These are phyloP conservation scores for Aphidius colemani DNA, from an alignment of 2,888 invertebrate genomes.

Conservation along the genomic window DNA sequence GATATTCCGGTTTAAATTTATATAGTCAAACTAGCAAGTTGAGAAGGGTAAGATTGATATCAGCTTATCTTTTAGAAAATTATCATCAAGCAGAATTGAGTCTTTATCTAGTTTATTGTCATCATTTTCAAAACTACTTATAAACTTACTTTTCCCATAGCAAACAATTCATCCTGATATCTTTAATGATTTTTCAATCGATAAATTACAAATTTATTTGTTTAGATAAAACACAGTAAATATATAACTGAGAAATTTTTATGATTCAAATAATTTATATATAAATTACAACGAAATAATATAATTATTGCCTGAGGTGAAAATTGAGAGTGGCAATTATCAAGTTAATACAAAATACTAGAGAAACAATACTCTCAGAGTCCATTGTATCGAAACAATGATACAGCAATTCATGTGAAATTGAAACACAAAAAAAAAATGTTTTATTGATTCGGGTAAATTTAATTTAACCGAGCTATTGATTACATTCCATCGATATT, in stretches of 20 bases:
- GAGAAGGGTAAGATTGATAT: constrained; percentile 39
- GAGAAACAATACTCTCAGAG: too few species aligned
- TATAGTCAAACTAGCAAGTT: too few species aligned
- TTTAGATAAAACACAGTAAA: too few species aligned
- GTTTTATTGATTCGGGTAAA: too few species aligned
- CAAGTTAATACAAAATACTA: constrained; percentile 44
- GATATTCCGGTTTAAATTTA: too few species aligned
- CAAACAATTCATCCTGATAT: background rate
- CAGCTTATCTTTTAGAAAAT: constrained; percentile 43
- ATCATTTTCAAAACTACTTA: background rate
- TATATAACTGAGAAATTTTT: background rate
- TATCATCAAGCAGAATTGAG: constrained; percentile 44
- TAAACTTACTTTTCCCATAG: background rate
- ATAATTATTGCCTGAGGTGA: constrained; percentile 16
- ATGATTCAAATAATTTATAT: background rate
- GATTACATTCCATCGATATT: too few species aligned
- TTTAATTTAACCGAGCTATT: too few species aligned
- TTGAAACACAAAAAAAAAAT: too few species aligned
- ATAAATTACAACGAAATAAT: too few species aligned
- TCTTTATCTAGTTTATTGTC: constrained; percentile 37
- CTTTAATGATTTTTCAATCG: too few species aligned
- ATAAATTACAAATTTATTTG: too few species aligned
- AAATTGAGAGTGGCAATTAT: constrained; percentile 40
- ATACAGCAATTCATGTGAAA: constrained; percentile 28
- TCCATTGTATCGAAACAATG: constrained; percentile 27